Conservation (phyloP, 2,888 invertebrate genomes). For the Drosophila lutescens region DNA sequence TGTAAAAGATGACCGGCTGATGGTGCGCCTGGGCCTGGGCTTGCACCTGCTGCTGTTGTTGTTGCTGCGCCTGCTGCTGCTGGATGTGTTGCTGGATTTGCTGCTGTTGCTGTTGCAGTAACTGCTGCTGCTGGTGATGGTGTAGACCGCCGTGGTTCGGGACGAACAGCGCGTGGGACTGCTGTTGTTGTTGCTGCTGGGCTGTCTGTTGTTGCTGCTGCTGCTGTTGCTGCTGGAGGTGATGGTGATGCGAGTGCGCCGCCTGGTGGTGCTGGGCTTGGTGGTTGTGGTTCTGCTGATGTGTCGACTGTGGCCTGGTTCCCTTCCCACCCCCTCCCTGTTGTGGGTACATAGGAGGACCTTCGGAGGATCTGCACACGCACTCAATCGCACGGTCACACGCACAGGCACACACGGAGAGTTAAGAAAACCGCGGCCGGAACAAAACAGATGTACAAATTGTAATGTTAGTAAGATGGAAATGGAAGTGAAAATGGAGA, state of each 20-base stretch:
- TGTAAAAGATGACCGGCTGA: constrained; percentile 54
- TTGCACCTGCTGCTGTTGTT: constrained; percentile 39
- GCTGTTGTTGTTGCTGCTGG: constrained; percentile 51
- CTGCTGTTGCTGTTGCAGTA: constrained; percentile 50
- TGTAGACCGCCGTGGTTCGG: constrained; percentile 31
- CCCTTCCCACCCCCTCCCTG: constrained; percentile 84
- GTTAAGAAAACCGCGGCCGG: constrained; percentile 44
- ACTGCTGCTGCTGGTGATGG: constrained; percentile 48
- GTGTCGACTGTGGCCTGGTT: constrained; percentile 75
- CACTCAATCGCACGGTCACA: constrained; percentile 37
- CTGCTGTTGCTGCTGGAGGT: constrained; percentile 52
- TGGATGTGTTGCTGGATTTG: constrained; percentile 52
- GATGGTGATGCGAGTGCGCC: constrained; percentile 52
- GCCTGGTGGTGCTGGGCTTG: constrained; percentile 71
- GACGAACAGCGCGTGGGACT: constrained; percentile 59
- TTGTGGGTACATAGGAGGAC: constrained; percentile 82
- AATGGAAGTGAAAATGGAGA: constrained; percentile 59
- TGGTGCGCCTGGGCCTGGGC: constrained; percentile 37
- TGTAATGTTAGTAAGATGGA: constrained; percentile 73
- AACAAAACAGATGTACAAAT: constrained; percentile 74
- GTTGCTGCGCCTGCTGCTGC: constrained; percentile 47
- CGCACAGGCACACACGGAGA: constrained; percentile 36
- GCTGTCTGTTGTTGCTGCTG: constrained; percentile 45
- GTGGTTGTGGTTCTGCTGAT: constrained; percentile 78
- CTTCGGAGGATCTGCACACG: constrained; percentile 76